These are phyloP conservation scores for Macheiramphus alcinus DNA, from an alignment of 2,113 vertebrate genomes.

Conservation along the genomic window DNA sequence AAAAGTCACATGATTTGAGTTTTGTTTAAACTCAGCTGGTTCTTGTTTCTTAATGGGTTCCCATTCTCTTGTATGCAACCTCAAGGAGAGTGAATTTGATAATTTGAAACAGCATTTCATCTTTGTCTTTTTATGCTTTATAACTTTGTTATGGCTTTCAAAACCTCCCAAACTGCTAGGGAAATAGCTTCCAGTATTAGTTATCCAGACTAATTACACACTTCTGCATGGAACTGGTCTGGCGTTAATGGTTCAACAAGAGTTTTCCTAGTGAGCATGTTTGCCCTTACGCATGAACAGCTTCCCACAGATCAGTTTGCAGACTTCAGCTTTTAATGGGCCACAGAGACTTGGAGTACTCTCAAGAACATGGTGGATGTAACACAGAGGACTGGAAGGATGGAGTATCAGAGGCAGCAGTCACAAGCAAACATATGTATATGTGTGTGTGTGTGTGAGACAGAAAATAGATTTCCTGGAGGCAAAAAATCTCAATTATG, in stretches of 20 bases:
- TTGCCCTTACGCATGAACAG: neutral
- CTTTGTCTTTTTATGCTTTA: neutral
- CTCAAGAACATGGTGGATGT: neutral
- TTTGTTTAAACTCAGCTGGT: neutral
- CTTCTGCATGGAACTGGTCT: neutral
- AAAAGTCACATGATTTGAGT: neutral
- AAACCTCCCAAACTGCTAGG: neutral
- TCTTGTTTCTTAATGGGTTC: neutral
- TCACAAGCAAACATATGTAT: neutral
- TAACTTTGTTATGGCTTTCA: neutral
- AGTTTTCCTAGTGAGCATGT: neutral
- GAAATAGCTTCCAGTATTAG: neutral
- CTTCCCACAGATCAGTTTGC: neutral
- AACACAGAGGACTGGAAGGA: neutral
- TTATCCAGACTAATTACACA: neutral
- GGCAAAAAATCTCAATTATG: neutral
- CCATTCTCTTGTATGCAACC: neutral
- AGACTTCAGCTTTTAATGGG: neutral
- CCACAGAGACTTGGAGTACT: neutral
- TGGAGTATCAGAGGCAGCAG: neutral
- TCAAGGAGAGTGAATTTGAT: neutral
- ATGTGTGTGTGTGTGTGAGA: neutral
- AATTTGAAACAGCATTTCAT: constrained; percentile 11
- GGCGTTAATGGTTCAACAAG: neutral
- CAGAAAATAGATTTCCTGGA: neutral